phyloP scores from a whole-genome alignment of 2,113 vertebrate genomes.

The Speoplatyrhinus poulsoni region DNA sequence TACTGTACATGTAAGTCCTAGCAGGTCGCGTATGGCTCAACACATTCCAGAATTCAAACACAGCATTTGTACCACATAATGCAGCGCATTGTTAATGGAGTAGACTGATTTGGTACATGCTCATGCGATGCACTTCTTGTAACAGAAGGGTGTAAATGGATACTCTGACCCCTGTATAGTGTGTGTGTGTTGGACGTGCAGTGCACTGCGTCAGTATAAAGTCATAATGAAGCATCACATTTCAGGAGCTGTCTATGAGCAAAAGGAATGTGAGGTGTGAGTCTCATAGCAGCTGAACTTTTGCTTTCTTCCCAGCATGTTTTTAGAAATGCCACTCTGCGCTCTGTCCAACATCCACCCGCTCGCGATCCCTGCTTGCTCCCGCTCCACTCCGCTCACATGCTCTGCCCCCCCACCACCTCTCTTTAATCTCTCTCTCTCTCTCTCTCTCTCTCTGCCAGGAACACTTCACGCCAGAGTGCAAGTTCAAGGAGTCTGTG shows the following conservation, averaged over 20 bases:
- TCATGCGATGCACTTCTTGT: constrained; percentile 38
- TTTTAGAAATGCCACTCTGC: not conserved
- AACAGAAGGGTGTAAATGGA: not conserved
- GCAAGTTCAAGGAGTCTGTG: constrained; percentile 99
- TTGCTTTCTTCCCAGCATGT: not conserved
- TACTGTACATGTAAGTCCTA: too few species aligned
- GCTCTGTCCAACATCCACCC: too few species aligned
- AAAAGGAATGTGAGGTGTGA: not conserved
- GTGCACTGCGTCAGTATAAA: constrained; percentile 4
- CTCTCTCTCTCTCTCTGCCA: constrained; percentile 57
- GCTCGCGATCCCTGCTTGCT: too few species aligned
- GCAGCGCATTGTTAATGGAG: too few species aligned
- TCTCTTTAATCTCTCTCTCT: not conserved
- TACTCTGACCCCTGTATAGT: not conserved
- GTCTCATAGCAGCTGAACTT: constrained; percentile 18
- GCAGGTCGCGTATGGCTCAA: too few species aligned
- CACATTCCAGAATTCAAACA: too few species aligned
- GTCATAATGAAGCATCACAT: constrained; percentile 37
- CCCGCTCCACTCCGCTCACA: too few species aligned
- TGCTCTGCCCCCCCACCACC: not conserved
- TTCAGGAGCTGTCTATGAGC: constrained; percentile 28
- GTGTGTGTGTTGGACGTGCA: not conserved
- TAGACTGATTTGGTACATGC: too few species aligned
- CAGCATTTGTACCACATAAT: too few species aligned
- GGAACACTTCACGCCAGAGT: constrained; percentile 99